Evolutionary conservation across 2,797 vertebrate species (phyloP).

Genomic region (Apodemus agrarius): DNA sequence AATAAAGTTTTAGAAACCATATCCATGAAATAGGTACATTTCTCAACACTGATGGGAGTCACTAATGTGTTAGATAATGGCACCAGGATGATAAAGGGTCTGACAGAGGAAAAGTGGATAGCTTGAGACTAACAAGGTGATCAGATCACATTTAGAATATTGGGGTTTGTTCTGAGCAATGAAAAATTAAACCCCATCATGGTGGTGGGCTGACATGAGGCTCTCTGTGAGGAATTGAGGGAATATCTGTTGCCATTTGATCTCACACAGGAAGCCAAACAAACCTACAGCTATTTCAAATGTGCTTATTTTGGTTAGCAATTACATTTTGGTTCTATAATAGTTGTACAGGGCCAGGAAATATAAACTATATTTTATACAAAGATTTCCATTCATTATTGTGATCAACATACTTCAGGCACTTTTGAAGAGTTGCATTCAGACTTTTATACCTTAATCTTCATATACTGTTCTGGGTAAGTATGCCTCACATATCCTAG

Average conservation of each 20-base stretch:
- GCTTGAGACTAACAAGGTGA: slow-evolving; percentile 46
- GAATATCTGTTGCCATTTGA: slow-evolving; percentile 13
- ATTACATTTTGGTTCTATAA: background rate
- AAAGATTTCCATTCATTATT: background rate
- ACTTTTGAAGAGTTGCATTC: background rate
- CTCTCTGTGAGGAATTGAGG: background rate
- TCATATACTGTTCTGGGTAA: background rate
- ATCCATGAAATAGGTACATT: background rate
- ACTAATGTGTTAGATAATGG: background rate
- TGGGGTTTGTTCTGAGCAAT: slow-evolving; percentile 37
- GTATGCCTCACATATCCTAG: background rate
- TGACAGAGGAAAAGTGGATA: slow-evolving; percentile 55
- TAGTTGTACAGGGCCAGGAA: background rate
- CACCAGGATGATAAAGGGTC: slow-evolving; percentile 22
- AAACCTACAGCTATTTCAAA: background rate
- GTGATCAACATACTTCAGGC: background rate
- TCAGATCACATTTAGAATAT: slow-evolving; percentile 41
- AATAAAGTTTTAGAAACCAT: slow-evolving; percentile 26
- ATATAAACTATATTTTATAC: background rate
- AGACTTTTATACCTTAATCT: background rate
- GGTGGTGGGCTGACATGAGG: background rate
- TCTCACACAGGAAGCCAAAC: background rate
- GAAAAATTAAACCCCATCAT: slow-evolving; percentile 21
- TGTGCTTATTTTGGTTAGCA: slow-evolving; percentile 4
- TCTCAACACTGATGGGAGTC: slow-evolving; percentile 44